Evolutionary conservation across 2,888 invertebrate genomes (phyloP).

Genomic region (Epirrhoe tristata): DNA sequence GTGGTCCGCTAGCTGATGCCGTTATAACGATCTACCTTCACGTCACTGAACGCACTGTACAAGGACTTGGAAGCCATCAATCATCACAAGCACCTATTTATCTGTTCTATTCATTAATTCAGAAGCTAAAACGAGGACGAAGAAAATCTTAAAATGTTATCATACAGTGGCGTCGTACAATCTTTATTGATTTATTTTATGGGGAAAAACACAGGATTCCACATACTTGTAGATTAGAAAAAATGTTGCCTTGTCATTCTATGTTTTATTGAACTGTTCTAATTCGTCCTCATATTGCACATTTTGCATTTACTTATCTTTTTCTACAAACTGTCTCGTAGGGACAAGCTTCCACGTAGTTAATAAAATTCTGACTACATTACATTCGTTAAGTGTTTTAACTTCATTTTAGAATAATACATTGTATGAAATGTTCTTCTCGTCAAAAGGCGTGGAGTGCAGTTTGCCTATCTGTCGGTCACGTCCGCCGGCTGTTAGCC

Average conservation of each 20-base stretch:
- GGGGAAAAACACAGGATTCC: not conserved
- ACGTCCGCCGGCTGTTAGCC: conserved; percentile 9
- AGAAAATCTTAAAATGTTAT: too few relatives aligned
- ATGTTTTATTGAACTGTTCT: not conserved
- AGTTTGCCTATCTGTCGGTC: conserved; percentile 10
- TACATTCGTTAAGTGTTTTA: too few relatives aligned
- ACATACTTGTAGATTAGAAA: not conserved
- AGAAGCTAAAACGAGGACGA: too few relatives aligned
- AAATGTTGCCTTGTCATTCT: not conserved
- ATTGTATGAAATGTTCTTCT: too few relatives aligned
- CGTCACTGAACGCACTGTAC: not conserved
- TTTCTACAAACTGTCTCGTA: too few relatives aligned
- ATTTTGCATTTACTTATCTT: too few relatives aligned
- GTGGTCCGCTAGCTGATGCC: conserved; percentile 3
- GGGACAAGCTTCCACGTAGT: too few relatives aligned
- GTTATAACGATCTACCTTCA: not conserved
- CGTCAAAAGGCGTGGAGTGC: not conserved
- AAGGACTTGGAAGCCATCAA: conserved; percentile 1
- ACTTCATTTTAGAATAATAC: too few relatives aligned
- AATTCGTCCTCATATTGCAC: not conserved
- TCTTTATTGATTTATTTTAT: not conserved
- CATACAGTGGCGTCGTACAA: too few relatives aligned
- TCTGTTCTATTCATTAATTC: too few relatives aligned
- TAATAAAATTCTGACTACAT: too few relatives aligned
- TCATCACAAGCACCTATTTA: not conserved